These are phyloP conservation scores for Hypselothyrea guttata DNA, from an alignment of 2,888 invertebrate genomes.

Conservation along the genomic window DNA sequence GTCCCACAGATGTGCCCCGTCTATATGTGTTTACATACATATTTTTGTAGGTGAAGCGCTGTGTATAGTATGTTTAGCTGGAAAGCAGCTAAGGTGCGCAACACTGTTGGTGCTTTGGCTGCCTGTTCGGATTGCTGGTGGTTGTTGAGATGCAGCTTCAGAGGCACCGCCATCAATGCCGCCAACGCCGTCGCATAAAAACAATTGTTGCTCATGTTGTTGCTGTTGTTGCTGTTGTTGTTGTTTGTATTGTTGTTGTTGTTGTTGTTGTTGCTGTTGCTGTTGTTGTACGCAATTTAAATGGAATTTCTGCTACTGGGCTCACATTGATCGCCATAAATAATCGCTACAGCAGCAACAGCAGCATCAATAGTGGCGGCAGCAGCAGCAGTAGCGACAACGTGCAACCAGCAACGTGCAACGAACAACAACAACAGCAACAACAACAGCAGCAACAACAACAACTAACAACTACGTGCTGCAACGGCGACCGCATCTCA, in stretches of 20 bases:
- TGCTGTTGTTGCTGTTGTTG: constrained; percentile 41
- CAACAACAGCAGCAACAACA: constrained; percentile 30
- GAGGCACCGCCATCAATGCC: constrained; percentile 75
- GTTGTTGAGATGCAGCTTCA: constrained; percentile 61
- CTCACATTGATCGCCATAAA: constrained; percentile 71
- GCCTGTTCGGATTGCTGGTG: constrained; percentile 17
- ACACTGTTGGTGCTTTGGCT: not conserved
- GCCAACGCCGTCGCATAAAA: constrained; percentile 73
- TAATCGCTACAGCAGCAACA: constrained; percentile 58
- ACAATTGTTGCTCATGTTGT: constrained; percentile 56
- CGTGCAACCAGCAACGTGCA: constrained; percentile 26
- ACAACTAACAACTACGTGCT: constrained; percentile 48
- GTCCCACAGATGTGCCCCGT: too few species aligned
- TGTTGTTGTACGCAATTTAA: constrained; percentile 70
- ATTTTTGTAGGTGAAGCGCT: not conserved
- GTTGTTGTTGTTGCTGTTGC: constrained; percentile 29
- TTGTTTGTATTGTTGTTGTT: constrained; percentile 29
- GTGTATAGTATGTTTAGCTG: constrained; percentile 12
- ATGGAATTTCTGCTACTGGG: constrained; percentile 73
- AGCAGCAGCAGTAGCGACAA: constrained; percentile 24
- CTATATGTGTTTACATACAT: too few species aligned
- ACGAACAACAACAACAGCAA: constrained; percentile 23
- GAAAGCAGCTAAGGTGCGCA: constrained; percentile 32
- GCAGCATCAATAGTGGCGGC: constrained; percentile 38
- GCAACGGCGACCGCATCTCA: constrained; percentile 73